Base-by-base conservation (phyloP, 2,797 vertebrate species). In the Crotalus adamanteus region DNA sequence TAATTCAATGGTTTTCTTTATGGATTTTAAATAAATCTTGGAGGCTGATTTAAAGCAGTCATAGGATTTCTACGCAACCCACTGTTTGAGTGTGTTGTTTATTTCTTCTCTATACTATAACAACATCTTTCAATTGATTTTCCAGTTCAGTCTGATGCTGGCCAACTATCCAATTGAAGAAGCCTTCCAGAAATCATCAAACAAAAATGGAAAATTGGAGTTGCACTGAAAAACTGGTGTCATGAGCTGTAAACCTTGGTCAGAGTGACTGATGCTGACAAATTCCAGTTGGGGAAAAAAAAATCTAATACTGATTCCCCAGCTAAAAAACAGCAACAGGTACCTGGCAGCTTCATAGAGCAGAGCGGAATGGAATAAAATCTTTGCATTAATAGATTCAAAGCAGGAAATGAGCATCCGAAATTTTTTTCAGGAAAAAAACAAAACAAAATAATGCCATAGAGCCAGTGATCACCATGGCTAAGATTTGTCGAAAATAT, bases 151-250 rank as follows among this genome's bases (percentile, higher is more conserved):
- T 0, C 88, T 95, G 94, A 96, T 97, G 86, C 87, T 96, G 88
- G 47, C 95, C 78, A 90, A 91, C 47, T 92, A 96, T 53, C 95
- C 96, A 0, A 93, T 97, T 92, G 94, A 97, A 93, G 97, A 96
- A 85, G 97, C 97, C 63, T 0, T 25, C 93, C 97, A 90, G 95
- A 95, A 93, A 95, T 96, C 47, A 95, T 98, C 92, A 95, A 94
- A 94, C 96, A 96, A 92, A 97, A 96, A 93, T 97, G 96, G 97
- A 97, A 97, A 95, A 94, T 96, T 8, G 6, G 91, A 4, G 94
- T 93, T 3, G 88, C 87, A 18, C 59, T 93, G 22, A 95, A 90
- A 91, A 92, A 55, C 4, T 86, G 60, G 18, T 47, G 42, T 12
- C 42, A 6, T 16, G 11, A 59, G 31, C n/a, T 94, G 2, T 88